A percentile compares a stretch with the other conserved stretches of the same genome.
These are phyloP conservation scores for Lagocephalus sceleratus DNA, from an alignment of 2,797 vertebrate genomes.

Conservation along the genomic window DNA sequence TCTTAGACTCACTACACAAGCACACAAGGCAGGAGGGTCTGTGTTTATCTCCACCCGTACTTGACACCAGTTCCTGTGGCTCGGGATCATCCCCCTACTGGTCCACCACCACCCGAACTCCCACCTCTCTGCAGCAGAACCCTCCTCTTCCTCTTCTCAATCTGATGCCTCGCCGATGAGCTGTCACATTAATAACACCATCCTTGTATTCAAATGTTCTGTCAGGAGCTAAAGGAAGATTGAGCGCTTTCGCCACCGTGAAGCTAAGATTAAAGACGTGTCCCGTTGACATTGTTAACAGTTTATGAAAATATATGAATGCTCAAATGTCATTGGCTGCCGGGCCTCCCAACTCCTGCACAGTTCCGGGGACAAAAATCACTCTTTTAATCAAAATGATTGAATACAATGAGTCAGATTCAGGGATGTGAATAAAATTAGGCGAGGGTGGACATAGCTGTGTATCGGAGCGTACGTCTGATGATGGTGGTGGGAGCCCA, in stretches of 20 bases:
- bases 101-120: too few relatives aligned
- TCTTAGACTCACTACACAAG: too few relatives aligned
- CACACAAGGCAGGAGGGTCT: too few relatives aligned
- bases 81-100: too few relatives aligned
- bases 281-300: constrained; percentile 98
- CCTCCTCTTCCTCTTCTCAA: constrained; percentile 26
- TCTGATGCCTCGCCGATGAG: constrained; percentile 72
- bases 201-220: constrained; percentile 93
- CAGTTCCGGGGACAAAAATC: constrained; percentile 88
- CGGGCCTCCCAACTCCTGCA: constrained; percentile 80
- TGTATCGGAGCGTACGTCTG: constrained; percentile 14
- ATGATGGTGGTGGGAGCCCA: constrained; percentile 17
- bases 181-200: constrained; percentile 90
- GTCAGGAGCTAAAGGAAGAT: constrained; percentile 92
- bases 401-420: constrained; percentile 89
- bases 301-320: constrained; percentile 99
- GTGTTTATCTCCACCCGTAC: too few relatives aligned
- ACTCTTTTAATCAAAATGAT: constrained; percentile 98
- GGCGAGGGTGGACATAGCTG: constrained; percentile 27
- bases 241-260: constrained; percentile 86
- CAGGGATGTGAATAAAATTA: constrained; percentile 83
- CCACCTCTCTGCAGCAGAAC: constrained; percentile 32
- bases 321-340: constrained; percentile 91
- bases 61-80: too few relatives aligned
- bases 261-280: constrained; percentile 95